Evolutionary conservation across 2,113 vertebrate genomes (phyloP).

Genomic region (Caranx melampygus): DNA sequence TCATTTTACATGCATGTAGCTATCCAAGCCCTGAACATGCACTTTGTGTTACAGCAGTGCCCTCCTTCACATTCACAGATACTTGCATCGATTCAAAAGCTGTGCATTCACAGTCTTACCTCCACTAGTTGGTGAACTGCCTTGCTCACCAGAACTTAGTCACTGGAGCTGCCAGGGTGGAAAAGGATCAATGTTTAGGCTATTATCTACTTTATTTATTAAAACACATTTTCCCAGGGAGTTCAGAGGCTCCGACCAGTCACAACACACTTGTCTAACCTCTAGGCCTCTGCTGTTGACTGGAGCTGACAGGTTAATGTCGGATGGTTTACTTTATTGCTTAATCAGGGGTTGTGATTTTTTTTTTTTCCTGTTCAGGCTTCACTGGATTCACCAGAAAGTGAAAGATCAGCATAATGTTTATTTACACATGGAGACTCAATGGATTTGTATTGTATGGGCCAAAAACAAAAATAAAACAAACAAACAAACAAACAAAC

Average conservation of each 20-base stretch:
- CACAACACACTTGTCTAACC: slow-evolving; percentile 6
- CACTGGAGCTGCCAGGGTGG: background rate
- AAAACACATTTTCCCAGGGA: slow-evolving; percentile 1
- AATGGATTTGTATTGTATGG: background rate
- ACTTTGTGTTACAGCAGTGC: background rate
- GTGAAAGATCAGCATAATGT: background rate
- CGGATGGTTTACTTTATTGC: background rate
- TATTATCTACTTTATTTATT: background rate
- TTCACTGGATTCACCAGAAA: background rate
- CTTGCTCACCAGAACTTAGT: background rate
- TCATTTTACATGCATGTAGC: background rate
- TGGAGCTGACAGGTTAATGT: slow-evolving; percentile 30
- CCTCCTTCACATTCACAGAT: background rate
- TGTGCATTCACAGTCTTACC: background rate
- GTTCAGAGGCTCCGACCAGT: background rate
- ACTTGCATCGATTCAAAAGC: background rate
- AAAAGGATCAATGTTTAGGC: background rate
- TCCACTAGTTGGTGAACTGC: background rate
- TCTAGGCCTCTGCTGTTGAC: slow-evolving; percentile 25
- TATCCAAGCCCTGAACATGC: background rate
- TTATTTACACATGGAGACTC: background rate
- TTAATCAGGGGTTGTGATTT: background rate
- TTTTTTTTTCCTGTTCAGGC: background rate
- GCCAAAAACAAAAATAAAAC: background rate
- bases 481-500: too few species aligned